These are phyloP conservation scores for Halcyon malimbica DNA, from an alignment of 2,113 vertebrate species.

Conservation along the genomic window DNA sequence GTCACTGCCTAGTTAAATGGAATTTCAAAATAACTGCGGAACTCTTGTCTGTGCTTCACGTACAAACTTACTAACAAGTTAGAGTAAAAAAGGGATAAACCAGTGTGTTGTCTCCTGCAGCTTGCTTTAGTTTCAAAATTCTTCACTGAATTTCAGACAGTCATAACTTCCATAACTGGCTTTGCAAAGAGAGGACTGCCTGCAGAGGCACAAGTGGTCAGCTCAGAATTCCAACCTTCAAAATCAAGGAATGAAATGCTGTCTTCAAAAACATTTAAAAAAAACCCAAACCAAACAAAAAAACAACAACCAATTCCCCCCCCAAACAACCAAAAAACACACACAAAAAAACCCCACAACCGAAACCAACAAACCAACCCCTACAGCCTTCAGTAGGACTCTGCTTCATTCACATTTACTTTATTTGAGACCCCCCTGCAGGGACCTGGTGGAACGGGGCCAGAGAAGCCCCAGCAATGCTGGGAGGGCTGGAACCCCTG, in stretches of 20 bases:
- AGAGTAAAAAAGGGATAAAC: not conserved
- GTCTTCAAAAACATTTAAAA: too few relatives aligned
- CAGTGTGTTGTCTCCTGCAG: not conserved
- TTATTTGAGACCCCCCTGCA: too few relatives aligned
- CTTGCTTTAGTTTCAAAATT: not conserved
- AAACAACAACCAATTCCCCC: too few relatives aligned
- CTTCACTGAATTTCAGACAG: not conserved
- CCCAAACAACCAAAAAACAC: too few relatives aligned
- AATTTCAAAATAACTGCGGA: not conserved
- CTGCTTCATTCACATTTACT: not conserved
- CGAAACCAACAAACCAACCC: not conserved
- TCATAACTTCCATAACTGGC: not conserved
- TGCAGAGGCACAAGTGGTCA: not conserved
- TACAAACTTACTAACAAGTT: accelerated
- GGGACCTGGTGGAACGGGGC: too few relatives aligned
- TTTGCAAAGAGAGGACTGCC: not conserved
- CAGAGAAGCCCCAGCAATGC: too few relatives aligned
- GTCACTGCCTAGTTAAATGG: not conserved
- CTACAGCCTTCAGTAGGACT: not conserved
- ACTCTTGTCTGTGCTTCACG: not conserved
- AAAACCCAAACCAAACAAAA: too few relatives aligned
- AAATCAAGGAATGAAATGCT: not conserved
- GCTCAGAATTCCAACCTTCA: not conserved
- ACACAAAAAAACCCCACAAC: too few relatives aligned
- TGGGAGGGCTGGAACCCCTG: too few relatives aligned